Conservation (phyloP, 2,113 vertebrate genomes). For the Speoplatyrhinus poulsoni region DNA sequence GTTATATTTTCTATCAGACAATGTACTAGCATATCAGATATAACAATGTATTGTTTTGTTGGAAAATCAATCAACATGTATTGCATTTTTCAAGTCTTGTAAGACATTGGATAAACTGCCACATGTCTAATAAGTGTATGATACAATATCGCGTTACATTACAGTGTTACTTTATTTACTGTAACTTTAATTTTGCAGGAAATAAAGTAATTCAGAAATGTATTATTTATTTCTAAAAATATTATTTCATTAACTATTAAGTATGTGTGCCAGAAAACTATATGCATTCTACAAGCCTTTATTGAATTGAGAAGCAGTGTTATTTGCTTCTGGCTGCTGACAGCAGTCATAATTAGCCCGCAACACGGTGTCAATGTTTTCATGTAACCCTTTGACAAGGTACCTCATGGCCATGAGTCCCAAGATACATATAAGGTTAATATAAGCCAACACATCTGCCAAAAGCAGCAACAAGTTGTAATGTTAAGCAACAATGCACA, state of each 20-base stretch:
- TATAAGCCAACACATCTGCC: too few species aligned
- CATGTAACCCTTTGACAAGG: too few species aligned
- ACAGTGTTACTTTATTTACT: background rate
- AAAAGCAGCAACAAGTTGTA: too few species aligned
- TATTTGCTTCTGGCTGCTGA: background rate
- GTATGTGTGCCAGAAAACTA: conserved; percentile 3
- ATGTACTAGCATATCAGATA: background rate
- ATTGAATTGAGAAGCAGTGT: background rate
- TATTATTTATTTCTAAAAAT: conserved; percentile 8
- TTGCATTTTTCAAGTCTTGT: background rate
- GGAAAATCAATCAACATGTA: conserved; percentile 21
- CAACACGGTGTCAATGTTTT: too few species aligned
- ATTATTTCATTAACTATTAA: background rate
- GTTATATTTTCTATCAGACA: background rate
- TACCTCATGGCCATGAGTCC: too few species aligned
- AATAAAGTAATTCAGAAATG: background rate
- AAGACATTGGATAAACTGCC: background rate
- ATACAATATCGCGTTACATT: background rate
- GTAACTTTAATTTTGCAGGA: background rate
- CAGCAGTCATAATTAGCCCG: too few species aligned
- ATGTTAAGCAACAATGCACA: too few species aligned
- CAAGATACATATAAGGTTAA: too few species aligned
- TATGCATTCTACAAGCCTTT: background rate
- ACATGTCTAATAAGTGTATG: background rate
- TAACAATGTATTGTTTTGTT: conserved; percentile 6